A percentile compares a stretch with the other conserved stretches of the same genome.
Conservation (phyloP, 2,888 invertebrate genomes). For the Timema cristinae region DNA sequence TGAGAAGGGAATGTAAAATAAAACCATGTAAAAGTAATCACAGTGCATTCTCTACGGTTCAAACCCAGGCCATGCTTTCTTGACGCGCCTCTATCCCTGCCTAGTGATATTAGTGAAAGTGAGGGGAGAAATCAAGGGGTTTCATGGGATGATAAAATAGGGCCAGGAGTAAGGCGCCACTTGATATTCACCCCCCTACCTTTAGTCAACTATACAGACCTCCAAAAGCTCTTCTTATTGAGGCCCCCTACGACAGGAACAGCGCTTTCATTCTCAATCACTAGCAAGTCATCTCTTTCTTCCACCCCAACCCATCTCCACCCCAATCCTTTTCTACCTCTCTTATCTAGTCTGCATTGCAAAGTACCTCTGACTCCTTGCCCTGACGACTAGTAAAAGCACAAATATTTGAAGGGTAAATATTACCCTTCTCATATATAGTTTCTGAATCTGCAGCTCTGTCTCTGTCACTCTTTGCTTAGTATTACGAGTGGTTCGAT, state of each 20-base stretch:
- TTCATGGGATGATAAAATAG: too few relatives aligned
- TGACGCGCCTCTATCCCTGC: too few relatives aligned
- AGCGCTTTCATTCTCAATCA: conserved; percentile 9
- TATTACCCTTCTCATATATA: conserved; percentile 18
- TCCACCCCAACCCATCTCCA: too few relatives aligned
- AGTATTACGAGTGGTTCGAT: conserved; percentile 7
- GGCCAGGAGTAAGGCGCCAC: not conserved
- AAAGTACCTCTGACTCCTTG: conserved; percentile 3
- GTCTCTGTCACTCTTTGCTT: conserved; percentile 7
- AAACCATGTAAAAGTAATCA: too few relatives aligned
- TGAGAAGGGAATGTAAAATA: too few relatives aligned
- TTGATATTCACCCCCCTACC: conserved; percentile 13
- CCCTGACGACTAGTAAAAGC: conserved; percentile 26
- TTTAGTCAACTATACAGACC: too few relatives aligned
- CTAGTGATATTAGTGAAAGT: too few relatives aligned
- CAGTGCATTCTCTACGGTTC: too few relatives aligned
- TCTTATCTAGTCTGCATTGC: conserved; percentile 8
- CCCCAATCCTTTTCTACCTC: not conserved
- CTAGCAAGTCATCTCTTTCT: conserved; percentile 3
- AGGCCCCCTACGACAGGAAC: too few relatives aligned
- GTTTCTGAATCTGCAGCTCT: not conserved
- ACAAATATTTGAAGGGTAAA: conserved; percentile 30
- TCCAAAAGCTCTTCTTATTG: too few relatives aligned
- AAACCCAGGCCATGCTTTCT: too few relatives aligned
- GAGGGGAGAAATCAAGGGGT: too few relatives aligned